These are phyloP conservation scores for Anagyrus pseudococci DNA, from an alignment of 2,888 invertebrate species.

Conservation along the genomic window DNA sequence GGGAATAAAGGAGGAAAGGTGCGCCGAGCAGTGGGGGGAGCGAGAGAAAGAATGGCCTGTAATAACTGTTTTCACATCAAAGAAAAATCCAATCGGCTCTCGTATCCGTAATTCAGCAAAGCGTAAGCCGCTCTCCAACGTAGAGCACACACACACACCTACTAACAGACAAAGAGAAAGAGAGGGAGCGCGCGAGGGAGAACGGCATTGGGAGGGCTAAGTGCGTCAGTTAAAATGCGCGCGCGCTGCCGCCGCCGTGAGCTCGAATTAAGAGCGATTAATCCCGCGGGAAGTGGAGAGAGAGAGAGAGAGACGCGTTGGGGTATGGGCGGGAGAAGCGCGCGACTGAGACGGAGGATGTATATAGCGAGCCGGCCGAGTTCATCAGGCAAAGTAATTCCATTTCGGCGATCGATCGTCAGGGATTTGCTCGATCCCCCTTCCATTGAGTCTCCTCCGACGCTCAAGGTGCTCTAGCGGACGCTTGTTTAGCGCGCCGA, in stretches of 20 bases:
- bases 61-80: constrained; percentile 2
- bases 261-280: constrained; percentile 32
- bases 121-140: constrained; percentile 1
- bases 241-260: neutral
- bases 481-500: neutral
- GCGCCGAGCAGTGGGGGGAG: neutral
- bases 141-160: neutral
- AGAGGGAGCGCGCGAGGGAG: neutral
- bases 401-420: constrained; percentile 30
- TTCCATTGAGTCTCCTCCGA: neutral
- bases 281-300: constrained; percentile 10
- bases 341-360: neutral
- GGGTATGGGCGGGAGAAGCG: neutral
- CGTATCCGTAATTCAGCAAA: constrained; percentile 14
- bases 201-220: neutral
- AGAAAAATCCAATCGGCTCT: neutral
- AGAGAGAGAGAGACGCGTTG: neutral
- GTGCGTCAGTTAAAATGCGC: constrained; percentile 22
- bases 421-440: constrained; percentile 14
- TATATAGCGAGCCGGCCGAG: too few relatives aligned
- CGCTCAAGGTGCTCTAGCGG: neutral
- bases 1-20: neutral
- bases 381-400: constrained; percentile 30
- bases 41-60: neutral
- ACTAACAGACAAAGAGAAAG: too few relatives aligned